Evolutionary conservation across 2,797 vertebrate species (phyloP).

Genomic region (Notamacropus eugenii): DNA sequence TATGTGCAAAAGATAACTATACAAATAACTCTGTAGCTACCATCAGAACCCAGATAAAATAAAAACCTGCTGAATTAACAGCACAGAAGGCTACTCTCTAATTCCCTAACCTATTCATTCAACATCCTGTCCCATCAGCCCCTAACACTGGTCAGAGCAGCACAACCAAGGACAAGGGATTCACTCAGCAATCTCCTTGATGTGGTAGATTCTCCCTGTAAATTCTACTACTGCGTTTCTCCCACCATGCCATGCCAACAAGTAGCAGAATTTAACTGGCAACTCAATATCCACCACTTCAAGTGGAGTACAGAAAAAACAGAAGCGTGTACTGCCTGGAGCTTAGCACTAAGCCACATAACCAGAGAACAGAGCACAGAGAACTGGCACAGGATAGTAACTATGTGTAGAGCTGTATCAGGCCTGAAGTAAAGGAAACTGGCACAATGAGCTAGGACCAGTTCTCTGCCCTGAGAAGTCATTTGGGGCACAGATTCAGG

Average conservation of each 20-base stretch:
- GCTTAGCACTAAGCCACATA: neutral
- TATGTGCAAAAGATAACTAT: neutral
- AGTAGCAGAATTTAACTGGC: no score
- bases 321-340: neutral
- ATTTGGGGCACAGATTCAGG: neutral
- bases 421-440: neutral
- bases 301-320: neutral
- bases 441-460: neutral
- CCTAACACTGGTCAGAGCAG: neutral
- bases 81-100: neutral
- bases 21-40: neutral
- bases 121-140: neutral
- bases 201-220: neutral
- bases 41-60: neutral
- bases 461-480: neutral
- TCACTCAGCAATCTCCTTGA: neutral
- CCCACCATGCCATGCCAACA: neutral
- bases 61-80: neutral
- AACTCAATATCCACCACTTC: neutral
- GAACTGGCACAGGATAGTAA: neutral
- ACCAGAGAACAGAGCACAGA: neutral
- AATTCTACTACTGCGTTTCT: neutral
- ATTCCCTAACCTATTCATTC: neutral
- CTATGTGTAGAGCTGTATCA: neutral
- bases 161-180: neutral